phyloP scores from a whole-genome alignment of 2,888 invertebrate species.

The Elaeidobius kamerunicus region DNA sequence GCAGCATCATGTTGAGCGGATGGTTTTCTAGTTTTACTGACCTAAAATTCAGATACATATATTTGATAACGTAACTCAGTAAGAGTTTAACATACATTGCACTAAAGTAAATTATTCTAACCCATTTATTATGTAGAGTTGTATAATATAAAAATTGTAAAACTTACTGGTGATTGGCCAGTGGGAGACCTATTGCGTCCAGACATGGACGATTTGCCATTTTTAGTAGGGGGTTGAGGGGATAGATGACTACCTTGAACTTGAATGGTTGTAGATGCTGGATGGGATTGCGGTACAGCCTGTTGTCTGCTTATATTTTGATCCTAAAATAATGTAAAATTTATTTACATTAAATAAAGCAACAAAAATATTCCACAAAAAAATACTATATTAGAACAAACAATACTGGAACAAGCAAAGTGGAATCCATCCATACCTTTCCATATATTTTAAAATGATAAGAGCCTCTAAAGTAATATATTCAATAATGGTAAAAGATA shows the following conservation, averaged over 20 bases:
- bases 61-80: too few species aligned
- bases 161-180: constrained; percentile 63
- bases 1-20: constrained; percentile 39
- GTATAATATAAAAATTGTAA: neutral
- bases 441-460: too few species aligned
- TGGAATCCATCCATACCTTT: too few species aligned
- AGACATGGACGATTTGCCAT: constrained; percentile 51
- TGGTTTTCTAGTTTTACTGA: constrained; percentile 65
- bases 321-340: constrained; percentile 40
- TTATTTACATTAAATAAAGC: too few species aligned
- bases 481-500: too few species aligned
- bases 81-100: neutral
- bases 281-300: constrained; percentile 52
- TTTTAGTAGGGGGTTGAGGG: constrained; percentile 51
- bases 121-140: neutral
- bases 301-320: constrained; percentile 49
- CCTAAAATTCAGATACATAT: too few species aligned
- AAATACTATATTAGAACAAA: too few species aligned
- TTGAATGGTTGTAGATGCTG: constrained; percentile 48
- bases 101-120: too few species aligned
- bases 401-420: too few species aligned
- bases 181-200: constrained; percentile 60
- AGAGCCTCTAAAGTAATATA: too few species aligned
- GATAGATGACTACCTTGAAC: constrained; percentile 52
- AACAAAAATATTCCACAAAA: too few species aligned